Conservation (phyloP, 2,113 vertebrate genomes). For the Rhabdornis inornatus region DNA sequence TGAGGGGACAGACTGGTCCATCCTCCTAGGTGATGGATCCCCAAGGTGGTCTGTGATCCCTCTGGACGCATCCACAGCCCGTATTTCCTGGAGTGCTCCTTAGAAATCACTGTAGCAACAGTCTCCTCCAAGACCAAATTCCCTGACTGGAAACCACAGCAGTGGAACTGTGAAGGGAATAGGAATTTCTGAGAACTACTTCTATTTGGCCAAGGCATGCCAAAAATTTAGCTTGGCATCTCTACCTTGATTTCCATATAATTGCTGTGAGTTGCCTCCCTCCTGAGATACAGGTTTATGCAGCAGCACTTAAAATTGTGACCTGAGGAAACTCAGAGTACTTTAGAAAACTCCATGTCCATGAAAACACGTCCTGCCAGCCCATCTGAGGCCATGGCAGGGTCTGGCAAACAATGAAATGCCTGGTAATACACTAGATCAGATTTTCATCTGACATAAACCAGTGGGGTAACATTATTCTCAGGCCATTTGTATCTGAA, state of each 20-base stretch:
- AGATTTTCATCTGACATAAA: not conserved
- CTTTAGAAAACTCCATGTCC: not conserved
- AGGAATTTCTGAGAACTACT: not conserved
- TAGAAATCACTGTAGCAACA: not conserved
- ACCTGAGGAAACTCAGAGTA: not conserved
- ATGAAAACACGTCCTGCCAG: not conserved
- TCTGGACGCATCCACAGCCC: rapidly evolving
- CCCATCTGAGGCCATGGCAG: not conserved
- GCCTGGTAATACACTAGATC: not conserved
- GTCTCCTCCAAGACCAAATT: not conserved
- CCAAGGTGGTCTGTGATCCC: not conserved
- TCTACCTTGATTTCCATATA: not conserved
- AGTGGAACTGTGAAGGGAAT: not conserved
- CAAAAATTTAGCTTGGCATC: not conserved
- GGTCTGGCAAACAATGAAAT: not conserved
- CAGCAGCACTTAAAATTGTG: not conserved
- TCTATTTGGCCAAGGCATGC: not conserved
- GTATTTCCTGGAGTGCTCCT: not conserved
- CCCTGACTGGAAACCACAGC: not conserved
- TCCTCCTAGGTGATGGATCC: not conserved
- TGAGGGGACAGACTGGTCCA: not conserved
- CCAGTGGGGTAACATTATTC: not conserved
- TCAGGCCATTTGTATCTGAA: not conserved
- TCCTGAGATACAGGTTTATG: not conserved
- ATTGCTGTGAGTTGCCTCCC: not conserved